Percentiles rank a stretch among this genome's conserved stretches.
Evolutionary conservation across 2,888 invertebrate species (phyloP).

Genomic region (Fissipunctia ypsillon): DNA sequence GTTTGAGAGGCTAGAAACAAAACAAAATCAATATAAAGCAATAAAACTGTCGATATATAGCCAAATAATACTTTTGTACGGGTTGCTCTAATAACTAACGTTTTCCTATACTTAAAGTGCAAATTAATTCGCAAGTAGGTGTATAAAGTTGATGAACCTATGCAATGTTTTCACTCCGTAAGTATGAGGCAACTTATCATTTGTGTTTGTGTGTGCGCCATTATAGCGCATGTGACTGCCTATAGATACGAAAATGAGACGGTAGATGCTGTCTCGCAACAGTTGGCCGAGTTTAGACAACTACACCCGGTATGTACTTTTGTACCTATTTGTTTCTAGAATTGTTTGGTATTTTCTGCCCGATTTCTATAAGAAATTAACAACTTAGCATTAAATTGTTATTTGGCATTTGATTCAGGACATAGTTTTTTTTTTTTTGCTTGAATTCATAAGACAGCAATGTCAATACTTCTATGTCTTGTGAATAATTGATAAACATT

Average conservation of each 20-base stretch:
- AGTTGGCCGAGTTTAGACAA: slow-evolving; percentile 27
- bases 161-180: slow-evolving; percentile 18
- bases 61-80: neutral
- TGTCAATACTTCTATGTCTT: no score
- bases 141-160: slow-evolving; percentile 25
- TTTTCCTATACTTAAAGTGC: slow-evolving; percentile 38
- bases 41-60: neutral
- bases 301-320: slow-evolving; percentile 24
- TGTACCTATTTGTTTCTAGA: no score
- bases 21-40: neutral
- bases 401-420: neutral
- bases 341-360: neutral
- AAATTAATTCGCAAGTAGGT: slow-evolving; percentile 22
- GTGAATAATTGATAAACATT: neutral
- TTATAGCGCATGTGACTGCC: slow-evolving; percentile 2
- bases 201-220: slow-evolving; percentile 19
- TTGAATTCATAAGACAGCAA: no score
- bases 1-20: neutral
- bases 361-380: no score
- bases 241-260: slow-evolving; percentile 22
- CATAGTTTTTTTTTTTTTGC: neutral
- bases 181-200: slow-evolving; percentile 37
- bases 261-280: slow-evolving; percentile 18
- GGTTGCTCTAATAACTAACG: neutral
- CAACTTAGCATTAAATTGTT: no score